Base-by-base conservation (phyloP, 2,888 invertebrate species). In the Caenorhabditis japonica region DNA sequence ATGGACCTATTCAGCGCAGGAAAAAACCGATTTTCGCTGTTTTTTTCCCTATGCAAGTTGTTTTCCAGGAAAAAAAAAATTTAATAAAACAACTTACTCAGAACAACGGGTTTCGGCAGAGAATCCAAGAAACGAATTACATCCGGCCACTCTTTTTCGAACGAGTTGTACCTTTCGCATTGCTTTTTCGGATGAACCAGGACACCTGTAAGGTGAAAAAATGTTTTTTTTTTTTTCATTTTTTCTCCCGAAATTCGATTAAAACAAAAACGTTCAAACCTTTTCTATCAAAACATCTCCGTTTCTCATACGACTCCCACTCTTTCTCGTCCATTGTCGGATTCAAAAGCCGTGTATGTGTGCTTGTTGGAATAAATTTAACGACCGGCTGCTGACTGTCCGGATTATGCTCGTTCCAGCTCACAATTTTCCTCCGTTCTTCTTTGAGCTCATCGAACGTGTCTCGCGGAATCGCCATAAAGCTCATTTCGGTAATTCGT, bases 401-500 rank as follows among this genome's bases (percentile, higher is more conserved):
- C 2, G 52, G 52, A 41, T 59, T 38, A 15, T 36, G 27, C 17
- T 60, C 46, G 21, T 51, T 64, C 44, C 44, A 39, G 21, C 52
- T 53, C 38, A 39, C 30, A 30, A n/a, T 21, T n/a, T 33, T 61
- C 59, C 43, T 41, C 58, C 70, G 43, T 27, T 68, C 46, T 3
- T 33, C 12, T 15, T 53, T 47, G 19, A 58, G 19, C 7, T 77
- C 71, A 8, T 74, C 58, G 46, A 84, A 81, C 10, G 80, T 61
- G 7, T 68, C 66, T 7, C 83, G 61, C 0, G 82, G 70, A 8
- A 85, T 79, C 13, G 82, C 69, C n/a, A 84, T 64, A 41, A 85
- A 81, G 5, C 82, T 72, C 60, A 85, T 70, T 51, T 85, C 85
- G 5, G 84, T 84, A 36, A 85, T 81, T 15, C 58, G 61, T 4